phyloP scores from a whole-genome alignment of 1,140 invertebrate genomes.

The Diabrotica virgifera region DNA sequence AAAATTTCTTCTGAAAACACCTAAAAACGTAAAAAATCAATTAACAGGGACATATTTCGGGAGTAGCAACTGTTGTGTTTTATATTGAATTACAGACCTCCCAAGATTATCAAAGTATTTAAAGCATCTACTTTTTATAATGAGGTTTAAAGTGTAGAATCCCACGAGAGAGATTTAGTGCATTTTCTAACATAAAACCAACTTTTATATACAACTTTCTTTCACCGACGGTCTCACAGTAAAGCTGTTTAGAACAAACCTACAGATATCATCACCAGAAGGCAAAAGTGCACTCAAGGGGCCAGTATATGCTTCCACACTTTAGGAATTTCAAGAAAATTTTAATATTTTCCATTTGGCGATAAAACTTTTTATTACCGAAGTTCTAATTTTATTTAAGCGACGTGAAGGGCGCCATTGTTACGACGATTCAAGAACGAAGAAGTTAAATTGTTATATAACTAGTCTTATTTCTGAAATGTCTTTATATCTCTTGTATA shows the following conservation, averaged over 20 bases:
- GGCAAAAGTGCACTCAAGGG: not conserved
- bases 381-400: conserved; percentile 1
- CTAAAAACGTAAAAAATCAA: too few species aligned
- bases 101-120: too few species aligned
- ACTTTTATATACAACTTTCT: conserved; percentile 3
- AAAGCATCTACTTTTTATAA: too few species aligned
- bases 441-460: too few species aligned
- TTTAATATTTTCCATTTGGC: conserved; percentile 3
- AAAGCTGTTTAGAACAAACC: not conserved
- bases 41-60: too few species aligned
- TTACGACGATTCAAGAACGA: too few species aligned
- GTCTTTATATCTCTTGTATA: too few species aligned
- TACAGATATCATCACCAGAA: conserved; percentile 2
- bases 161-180: not conserved
- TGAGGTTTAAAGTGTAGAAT: not conserved
- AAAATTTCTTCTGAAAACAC: too few species aligned
- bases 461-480: too few species aligned
- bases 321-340: conserved; percentile 1
- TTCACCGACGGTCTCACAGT: not conserved
- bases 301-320: not conserved
- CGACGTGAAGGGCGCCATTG: too few species aligned
- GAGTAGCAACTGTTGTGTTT: too few species aligned
- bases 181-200: not conserved
- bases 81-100: too few species aligned
- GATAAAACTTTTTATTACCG: conserved; percentile 3